These are phyloP conservation scores for Aphaenogaster ashmeadi DNA, from an alignment of 1,140 invertebrate genomes.

Conservation along the genomic window DNA sequence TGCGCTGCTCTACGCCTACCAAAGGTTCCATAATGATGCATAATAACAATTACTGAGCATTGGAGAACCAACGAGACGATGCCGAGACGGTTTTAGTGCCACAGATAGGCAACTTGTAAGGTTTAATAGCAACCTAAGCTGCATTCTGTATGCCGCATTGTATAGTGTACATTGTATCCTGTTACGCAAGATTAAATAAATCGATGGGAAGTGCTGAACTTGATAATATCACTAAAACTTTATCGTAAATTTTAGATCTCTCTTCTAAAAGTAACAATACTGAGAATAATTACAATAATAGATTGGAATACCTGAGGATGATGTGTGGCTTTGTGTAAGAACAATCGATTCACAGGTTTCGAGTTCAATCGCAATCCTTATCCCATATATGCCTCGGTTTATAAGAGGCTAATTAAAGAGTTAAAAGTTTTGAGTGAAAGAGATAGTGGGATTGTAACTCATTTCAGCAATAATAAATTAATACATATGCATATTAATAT, in stretches of 20 bases:
- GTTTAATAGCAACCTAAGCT: constrained; percentile 19
- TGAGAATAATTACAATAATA: not conserved
- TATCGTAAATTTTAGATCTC: not conserved
- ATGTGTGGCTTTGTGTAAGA: not conserved
- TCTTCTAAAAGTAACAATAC: not conserved
- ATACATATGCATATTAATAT: too few species aligned
- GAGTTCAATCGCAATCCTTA: too few species aligned
- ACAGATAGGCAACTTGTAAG: constrained; percentile 20
- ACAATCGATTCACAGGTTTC: not conserved
- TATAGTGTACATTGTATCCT: not conserved
- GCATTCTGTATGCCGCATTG: not conserved
- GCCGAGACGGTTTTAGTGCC: not conserved
- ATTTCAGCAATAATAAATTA: not conserved
- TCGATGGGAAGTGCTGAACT: not conserved
- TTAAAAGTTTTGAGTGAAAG: not conserved
- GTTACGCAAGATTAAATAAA: constrained; percentile 5
- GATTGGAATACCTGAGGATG: not conserved
- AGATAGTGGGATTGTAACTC: not conserved
- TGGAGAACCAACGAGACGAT: constrained; percentile 1
- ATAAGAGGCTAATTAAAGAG: not conserved
- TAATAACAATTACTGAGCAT: constrained; percentile 41
- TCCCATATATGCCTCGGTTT: not conserved
- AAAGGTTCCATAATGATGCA: constrained; percentile 42
- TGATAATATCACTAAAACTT: not conserved
- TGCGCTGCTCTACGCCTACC: not conserved